Evolutionary conservation across 2,113 vertebrate genomes (phyloP), one percentile per base, ranked within the genome.

Genomic region (Gorsachius goisagi): DNA sequence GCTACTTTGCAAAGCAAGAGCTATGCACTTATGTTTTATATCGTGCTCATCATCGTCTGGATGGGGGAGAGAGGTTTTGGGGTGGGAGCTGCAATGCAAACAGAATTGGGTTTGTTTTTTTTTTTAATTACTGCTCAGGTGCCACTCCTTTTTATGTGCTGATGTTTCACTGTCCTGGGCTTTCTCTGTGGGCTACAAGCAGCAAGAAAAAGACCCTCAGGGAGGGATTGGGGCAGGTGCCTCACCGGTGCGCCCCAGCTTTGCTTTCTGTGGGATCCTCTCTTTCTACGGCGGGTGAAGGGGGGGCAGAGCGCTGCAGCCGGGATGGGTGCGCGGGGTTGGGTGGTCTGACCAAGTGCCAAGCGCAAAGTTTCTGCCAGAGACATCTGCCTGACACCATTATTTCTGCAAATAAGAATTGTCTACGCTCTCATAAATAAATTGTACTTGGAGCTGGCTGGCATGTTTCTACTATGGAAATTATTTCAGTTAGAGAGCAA

Each of bases 301-400:
- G 59, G 45, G 60, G 59, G 28, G 75, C 84, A 80, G 67, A 44
- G 58, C 4, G 0, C 47, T 27, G 44, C 53, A 55, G n/a, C 19
- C 9, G 5, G 27, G 23, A 22, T 28, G 52, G 69, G 45, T 78
- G 77, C 90, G 6, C 9, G 8, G 81, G 66, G 62, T 15, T 94
- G 94, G 85, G 90, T 93, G 90, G 90, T 93, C 92, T 94, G 94
- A 95, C 64, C 27, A 4, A 85, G 23, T 28, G 69, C 93, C 91
- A 96, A 49, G 77, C 62, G 26, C 44, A 6, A 1, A 60, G 58
- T 37, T 58, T 60, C 53, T 95, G 85, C 66, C 89, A 94, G 89
- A 82, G 62, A 63, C 64, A 59, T 0, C 63, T 8, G 83, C 86
- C 63, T 92, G 59, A 90, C 92, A 74, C 83, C 69, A 12, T 72